Percentiles rank a stretch among this genome's conserved stretches.
Conservation (phyloP, 2,888 invertebrate species). For the Leistus spinibarbis region DNA sequence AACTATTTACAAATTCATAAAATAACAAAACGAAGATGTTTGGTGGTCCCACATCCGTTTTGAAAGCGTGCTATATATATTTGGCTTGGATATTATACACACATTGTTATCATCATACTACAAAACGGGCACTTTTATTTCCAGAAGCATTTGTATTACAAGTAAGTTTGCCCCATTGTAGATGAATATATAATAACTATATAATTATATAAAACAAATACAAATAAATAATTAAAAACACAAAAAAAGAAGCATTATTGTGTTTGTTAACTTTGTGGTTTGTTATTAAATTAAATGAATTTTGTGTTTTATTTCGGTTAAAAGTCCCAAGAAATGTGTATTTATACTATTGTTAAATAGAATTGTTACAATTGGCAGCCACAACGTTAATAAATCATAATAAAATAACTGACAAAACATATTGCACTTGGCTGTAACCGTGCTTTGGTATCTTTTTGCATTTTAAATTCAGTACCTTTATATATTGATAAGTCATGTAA, state of each 20-base stretch:
- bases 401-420: slow-evolving; percentile 29
- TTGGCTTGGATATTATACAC: slow-evolving; percentile 3
- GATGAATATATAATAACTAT: neutral
- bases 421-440: slow-evolving; percentile 56
- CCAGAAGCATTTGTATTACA: slow-evolving; percentile 9
- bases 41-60: slow-evolving; percentile 1
- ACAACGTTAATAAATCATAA: slow-evolving; percentile 26
- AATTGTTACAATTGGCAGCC: slow-evolving; percentile 5
- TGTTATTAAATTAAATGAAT: neutral
- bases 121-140: slow-evolving; percentile 13
- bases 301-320: neutral
- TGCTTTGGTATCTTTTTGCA: slow-evolving; percentile 57
- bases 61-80: neutral
- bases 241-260: no score
- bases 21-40: slow-evolving; percentile 5
- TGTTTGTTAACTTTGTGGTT: neutral
- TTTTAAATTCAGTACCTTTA: slow-evolving; percentile 42
- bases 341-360: neutral
- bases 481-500: neutral
- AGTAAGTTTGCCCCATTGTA: slow-evolving; percentile 4
- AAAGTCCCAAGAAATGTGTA: neutral
- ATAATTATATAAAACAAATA: neutral
- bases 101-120: slow-evolving; percentile 6
- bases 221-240: neutral
- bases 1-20: neutral